phyloP scores from a whole-genome alignment of 2,888 invertebrate species.

The Rhagium mordax region DNA sequence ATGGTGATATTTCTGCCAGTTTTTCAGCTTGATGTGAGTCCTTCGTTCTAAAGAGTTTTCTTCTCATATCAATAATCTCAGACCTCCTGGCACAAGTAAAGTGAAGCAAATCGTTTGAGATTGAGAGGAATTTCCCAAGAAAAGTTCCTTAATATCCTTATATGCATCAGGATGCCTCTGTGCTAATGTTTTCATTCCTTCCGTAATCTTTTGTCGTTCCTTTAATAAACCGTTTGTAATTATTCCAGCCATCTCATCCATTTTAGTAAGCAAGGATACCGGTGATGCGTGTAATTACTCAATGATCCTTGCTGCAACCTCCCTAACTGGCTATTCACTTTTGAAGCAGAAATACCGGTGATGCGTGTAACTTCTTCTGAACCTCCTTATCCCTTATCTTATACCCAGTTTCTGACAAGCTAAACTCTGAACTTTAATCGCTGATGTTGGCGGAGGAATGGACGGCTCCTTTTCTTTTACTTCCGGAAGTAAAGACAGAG shows the following conservation, averaged over 20 bases:
- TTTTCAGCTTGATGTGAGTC: background rate
- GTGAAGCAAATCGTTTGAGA: slow-evolving; percentile 9
- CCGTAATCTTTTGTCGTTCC: background rate
- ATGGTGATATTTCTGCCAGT: background rate
- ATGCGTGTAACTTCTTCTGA: background rate
- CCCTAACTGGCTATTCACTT: background rate
- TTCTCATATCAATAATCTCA: background rate
- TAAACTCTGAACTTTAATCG: background rate
- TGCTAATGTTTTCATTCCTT: background rate
- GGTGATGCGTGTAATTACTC: too few relatives aligned
- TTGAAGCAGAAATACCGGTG: background rate
- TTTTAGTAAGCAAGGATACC: background rate
- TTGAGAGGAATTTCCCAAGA: background rate
- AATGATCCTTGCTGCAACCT: background rate
- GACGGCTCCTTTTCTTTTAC: background rate
- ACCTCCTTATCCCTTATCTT: background rate
- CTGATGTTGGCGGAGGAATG: background rate
- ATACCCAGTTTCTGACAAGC: background rate
- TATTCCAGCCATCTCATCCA: background rate
- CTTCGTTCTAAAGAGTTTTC: background rate
- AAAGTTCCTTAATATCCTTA: background rate
- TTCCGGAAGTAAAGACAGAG: too few relatives aligned
- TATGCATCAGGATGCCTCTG: background rate
- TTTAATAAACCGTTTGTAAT: background rate
- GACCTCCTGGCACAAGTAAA: background rate